These are phyloP conservation scores for Apoda limacodes DNA, from an alignment of 2,888 invertebrate species.

Conservation along the genomic window DNA sequence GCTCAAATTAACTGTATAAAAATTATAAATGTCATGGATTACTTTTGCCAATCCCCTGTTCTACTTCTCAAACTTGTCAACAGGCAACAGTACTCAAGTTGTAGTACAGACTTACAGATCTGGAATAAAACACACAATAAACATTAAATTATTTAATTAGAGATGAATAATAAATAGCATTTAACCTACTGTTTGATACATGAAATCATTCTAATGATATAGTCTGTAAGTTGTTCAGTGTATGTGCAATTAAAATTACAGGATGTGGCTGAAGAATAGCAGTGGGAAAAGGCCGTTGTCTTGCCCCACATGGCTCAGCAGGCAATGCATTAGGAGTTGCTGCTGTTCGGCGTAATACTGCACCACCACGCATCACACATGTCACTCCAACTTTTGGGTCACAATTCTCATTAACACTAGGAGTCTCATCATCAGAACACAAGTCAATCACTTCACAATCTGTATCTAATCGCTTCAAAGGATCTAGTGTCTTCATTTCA, in stretches of 20 bases:
- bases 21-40: too few species aligned
- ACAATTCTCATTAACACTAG: slow-evolving; percentile 52
- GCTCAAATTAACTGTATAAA: too few species aligned
- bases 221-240: slow-evolving; percentile 58
- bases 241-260: slow-evolving; percentile 53
- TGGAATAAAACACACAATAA: slow-evolving; percentile 32
- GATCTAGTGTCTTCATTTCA: slow-evolving; percentile 38
- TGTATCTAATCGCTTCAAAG: slow-evolving; percentile 38
- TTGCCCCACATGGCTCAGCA: slow-evolving; percentile 55
- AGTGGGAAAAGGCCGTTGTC: slow-evolving; percentile 40
- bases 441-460: slow-evolving; percentile 74
- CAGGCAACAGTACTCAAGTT: not conserved
- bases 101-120: too few species aligned
- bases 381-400: slow-evolving; percentile 51
- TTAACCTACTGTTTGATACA: slow-evolving; percentile 41
- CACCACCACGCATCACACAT: slow-evolving; percentile 51
- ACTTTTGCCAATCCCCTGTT: too few species aligned
- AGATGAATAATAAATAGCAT: slow-evolving; percentile 53
- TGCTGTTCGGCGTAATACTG: slow-evolving; percentile 46
- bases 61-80: slow-evolving; percentile 4
- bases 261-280: slow-evolving; percentile 55
- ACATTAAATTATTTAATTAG: slow-evolving; percentile 47
- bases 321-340: slow-evolving; percentile 50
- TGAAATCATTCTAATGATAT: slow-evolving; percentile 56
- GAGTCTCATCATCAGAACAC: slow-evolving; percentile 75